Percentiles rank a stretch among this genome's conserved stretches.
phyloP scores from a whole-genome alignment of 1,140 invertebrate species.

The Archivesica marissinica region DNA sequence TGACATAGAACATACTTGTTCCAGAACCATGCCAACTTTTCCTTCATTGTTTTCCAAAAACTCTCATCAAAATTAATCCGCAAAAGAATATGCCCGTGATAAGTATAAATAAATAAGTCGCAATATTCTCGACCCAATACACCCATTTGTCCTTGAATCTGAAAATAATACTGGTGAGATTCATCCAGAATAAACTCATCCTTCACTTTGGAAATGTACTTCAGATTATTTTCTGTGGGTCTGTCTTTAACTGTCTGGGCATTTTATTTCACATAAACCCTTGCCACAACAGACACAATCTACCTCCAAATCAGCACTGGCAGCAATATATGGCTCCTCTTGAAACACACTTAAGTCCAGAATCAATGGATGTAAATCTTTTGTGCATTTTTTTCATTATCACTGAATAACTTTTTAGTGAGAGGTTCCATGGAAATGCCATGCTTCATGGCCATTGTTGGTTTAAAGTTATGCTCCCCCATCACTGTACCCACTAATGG shows the following conservation, averaged over 20 bases:
- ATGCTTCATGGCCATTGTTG: conserved; percentile 43
- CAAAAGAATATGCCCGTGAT: conserved; percentile 9
- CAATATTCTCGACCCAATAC: conserved; percentile 2
- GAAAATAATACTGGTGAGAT: conserved; percentile 31
- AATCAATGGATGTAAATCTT: background rate
- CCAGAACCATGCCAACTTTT: conserved; percentile 42
- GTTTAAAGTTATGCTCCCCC: background rate
- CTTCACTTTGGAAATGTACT: background rate
- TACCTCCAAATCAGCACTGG: conserved; percentile 39
- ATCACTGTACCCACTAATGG: background rate
- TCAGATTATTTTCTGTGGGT: background rate
- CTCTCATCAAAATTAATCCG: background rate
- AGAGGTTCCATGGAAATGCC: conserved; percentile 24
- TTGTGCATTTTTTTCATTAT: conserved; percentile 39
- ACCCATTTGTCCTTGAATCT: conserved; percentile 44
- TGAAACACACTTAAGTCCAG: conserved; percentile 4
- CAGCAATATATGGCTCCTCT: conserved; percentile 2
- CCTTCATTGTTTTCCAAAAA: background rate
- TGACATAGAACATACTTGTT: background rate
- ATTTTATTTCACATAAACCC: conserved; percentile 47
- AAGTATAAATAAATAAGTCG: conserved; percentile 45
- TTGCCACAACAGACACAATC: conserved; percentile 35
- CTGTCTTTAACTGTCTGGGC: conserved; percentile 36
- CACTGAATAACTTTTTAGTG: conserved; percentile 24
- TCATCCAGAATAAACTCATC: background rate